Evolutionary conservation across 2,888 invertebrate species (phyloP).

Genomic region (Nymphalis polychloros): DNA sequence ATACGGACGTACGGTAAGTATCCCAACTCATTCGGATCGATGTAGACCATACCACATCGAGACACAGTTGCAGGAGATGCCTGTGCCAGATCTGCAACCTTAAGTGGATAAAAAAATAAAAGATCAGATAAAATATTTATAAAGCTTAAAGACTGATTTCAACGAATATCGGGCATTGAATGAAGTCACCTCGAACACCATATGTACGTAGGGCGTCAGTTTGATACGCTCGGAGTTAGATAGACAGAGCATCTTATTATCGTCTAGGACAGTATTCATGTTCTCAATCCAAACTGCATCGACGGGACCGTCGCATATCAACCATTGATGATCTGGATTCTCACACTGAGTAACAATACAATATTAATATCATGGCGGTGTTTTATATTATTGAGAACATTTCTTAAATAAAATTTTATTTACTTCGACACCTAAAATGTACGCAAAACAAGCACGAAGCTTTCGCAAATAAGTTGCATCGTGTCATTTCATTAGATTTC

Average conservation of each 20-base stretch:
- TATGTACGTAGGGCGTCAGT: slow-evolving; percentile 92
- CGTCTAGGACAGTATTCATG: slow-evolving; percentile 95
- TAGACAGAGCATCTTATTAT: slow-evolving; percentile 95
- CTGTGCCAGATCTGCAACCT: slow-evolving; percentile 90
- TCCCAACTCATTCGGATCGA: slow-evolving; percentile 91
- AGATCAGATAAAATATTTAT: no score
- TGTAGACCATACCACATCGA: slow-evolving; percentile 93
- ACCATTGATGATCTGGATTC: slow-evolving; percentile 92
- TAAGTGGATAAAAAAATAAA: not conserved
- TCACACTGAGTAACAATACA: slow-evolving; percentile 50
- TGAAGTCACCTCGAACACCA: slow-evolving; percentile 88
- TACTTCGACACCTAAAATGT: no score
- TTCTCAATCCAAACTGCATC: slow-evolving; percentile 98
- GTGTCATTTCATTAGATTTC: no score
- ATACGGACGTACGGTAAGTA: slow-evolving; percentile 91
- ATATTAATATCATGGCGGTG: not conserved
- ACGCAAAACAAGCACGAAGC: no score
- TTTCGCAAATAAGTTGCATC: no score
- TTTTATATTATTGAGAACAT: no score
- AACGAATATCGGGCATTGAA: no score
- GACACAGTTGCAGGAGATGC: slow-evolving; percentile 95
- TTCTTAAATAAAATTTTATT: no score
- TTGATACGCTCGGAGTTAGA: slow-evolving; percentile 96
- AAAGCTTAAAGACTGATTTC: no score
- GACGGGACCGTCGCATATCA: slow-evolving; percentile 95